These are phyloP conservation scores for Sardina pilchardus DNA, from an alignment of 2,113 vertebrate species.

Conservation along the genomic window DNA sequence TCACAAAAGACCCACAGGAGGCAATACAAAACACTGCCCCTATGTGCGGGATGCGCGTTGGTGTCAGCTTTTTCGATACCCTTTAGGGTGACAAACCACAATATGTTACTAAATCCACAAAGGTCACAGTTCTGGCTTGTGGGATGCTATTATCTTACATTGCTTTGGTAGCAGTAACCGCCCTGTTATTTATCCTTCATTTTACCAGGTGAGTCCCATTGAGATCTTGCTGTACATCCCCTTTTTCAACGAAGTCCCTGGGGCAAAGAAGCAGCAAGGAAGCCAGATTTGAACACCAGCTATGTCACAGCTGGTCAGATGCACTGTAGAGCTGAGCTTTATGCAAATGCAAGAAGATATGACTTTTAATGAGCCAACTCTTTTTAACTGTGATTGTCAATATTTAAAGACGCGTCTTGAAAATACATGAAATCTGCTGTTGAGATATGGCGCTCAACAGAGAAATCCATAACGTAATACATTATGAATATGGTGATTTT, in stretches of 20 bases:
- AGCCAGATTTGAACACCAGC: no score
- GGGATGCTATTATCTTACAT: background rate
- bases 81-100: background rate
- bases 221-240: no score
- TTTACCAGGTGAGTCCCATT: no score
- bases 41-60: background rate
- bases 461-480: background rate
- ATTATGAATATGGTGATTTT: background rate
- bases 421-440: background rate
- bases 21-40: slow-evolving; percentile 1
- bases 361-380: background rate
- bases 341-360: background rate
- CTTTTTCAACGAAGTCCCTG: no score
- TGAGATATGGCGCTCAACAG: background rate
- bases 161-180: background rate
- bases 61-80: slow-evolving; percentile 1
- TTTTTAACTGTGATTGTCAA: background rate
- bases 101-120: background rate
- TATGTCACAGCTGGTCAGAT: background rate
- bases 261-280: background rate
- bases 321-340: background rate
- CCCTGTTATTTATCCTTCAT: background rate
- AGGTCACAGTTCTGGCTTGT: background rate
- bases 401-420: background rate
- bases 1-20: background rate